phyloP scores from a whole-genome alignment of 2,113 vertebrate species.

The Chaetodon auriga region DNA sequence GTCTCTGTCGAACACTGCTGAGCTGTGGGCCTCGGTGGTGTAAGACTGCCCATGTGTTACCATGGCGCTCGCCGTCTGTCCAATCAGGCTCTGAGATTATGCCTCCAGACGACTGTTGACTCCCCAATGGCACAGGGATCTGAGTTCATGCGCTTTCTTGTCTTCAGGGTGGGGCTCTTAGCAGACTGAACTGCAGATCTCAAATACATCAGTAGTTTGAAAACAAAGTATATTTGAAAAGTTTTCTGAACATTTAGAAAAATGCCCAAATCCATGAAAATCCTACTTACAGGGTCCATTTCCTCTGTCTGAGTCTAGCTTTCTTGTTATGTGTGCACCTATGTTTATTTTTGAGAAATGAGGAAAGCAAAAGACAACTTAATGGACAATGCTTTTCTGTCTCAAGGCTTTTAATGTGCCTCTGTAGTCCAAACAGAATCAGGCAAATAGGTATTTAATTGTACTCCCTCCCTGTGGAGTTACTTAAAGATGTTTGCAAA shows the following conservation, averaged over 20 bases:
- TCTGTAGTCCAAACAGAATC: background rate
- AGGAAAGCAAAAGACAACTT: background rate
- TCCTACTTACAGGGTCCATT: background rate
- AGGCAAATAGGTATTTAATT: background rate
- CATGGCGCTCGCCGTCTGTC: constrained; percentile 30
- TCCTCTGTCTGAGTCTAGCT: background rate
- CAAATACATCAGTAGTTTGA: background rate
- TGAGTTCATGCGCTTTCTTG: constrained; percentile 5
- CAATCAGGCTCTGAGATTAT: constrained; percentile 38
- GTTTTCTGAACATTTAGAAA: background rate
- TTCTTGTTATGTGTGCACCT: background rate
- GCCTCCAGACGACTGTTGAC: constrained; percentile 34
- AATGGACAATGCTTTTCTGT: background rate
- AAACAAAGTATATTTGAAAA: background rate
- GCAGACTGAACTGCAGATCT: background rate
- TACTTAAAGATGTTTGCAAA: background rate
- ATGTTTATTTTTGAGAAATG: no score
- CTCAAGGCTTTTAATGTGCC: background rate
- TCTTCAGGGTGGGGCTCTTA: constrained; percentile 9
- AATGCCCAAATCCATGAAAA: background rate
- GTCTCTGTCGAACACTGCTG: background rate
- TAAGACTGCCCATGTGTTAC: constrained; percentile 41
- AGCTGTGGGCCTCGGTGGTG: constrained; percentile 25
- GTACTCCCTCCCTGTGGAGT: background rate
- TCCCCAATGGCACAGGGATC: constrained; percentile 30